Conservation (phyloP, 1,140 invertebrate species). For the Dryas iulia region DNA sequence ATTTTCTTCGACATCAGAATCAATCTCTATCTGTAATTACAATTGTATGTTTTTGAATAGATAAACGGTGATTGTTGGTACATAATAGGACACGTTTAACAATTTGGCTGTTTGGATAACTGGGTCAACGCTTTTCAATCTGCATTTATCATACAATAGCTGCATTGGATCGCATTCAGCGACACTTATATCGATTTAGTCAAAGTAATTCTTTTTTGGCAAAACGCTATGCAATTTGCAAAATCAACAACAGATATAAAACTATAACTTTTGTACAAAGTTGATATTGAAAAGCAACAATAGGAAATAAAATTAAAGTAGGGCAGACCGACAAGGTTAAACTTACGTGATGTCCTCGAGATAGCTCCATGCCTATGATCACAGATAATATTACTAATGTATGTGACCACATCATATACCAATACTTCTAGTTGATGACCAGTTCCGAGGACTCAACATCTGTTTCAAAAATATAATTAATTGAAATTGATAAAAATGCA, state of each 20-base stretch:
- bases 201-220: conserved; percentile 52
- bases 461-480: conserved; percentile 27
- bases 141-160: conserved; percentile 50
- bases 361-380: conserved; percentile 47
- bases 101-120: conserved; percentile 44
- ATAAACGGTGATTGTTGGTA: conserved; percentile 44
- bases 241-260: conserved; percentile 31
- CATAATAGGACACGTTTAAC: conserved; percentile 45
- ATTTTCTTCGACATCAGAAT: conserved; percentile 35
- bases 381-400: conserved; percentile 44
- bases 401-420: conserved; percentile 61
- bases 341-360: conserved; percentile 48
- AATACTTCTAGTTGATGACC: conserved; percentile 26
- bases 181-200: conserved; percentile 63
- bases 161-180: conserved; percentile 46
- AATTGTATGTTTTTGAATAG: conserved; percentile 19
- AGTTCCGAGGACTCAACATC: conserved; percentile 48
- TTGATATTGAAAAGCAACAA: conserved; percentile 23
- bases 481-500: not conserved
- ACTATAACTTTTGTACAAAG: conserved; percentile 26
- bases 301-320: conserved; percentile 32
- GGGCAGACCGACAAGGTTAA: conserved; percentile 33
- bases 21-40: conserved; percentile 31
- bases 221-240: conserved; percentile 48
- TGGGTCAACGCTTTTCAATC: conserved; percentile 62